Percentiles rank a stretch among this genome's conserved stretches.
These are phyloP conservation scores for Bombus terrestris DNA, from an alignment of 1,140 invertebrate genomes.

Conservation along the genomic window DNA sequence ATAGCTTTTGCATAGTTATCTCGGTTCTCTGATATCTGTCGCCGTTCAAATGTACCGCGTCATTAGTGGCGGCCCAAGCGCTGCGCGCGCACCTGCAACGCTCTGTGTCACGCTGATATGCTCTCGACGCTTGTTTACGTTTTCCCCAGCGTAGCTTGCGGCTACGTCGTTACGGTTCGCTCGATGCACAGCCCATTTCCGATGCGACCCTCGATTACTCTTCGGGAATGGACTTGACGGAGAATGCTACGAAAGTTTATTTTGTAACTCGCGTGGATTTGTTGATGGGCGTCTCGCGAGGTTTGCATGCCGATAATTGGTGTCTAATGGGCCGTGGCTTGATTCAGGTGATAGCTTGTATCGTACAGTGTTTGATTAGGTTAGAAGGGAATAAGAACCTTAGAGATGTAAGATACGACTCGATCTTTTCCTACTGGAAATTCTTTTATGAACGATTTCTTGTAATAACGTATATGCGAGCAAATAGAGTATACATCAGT, in stretches of 20 bases:
- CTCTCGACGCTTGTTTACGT: slow-evolving; percentile 32
- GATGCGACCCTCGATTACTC: slow-evolving; percentile 3
- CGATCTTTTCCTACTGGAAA: no score
- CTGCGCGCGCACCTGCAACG: neutral
- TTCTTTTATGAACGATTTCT: no score
- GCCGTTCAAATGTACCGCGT: slow-evolving; percentile 55
- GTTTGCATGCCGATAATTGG: no score
- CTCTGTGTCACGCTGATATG: slow-evolving; percentile 4
- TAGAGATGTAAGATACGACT: no score
- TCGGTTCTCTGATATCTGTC: slow-evolving; percentile 50
- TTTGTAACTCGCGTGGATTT: neutral
- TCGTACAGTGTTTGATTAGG: no score
- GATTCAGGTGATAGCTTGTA: no score
- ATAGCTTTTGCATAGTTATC: slow-evolving; percentile 46
- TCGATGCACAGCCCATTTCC: slow-evolving; percentile 22
- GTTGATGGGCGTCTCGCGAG: no score
- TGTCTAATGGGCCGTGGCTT: no score
- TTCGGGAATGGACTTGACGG: no score
- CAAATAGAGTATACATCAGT: no score
- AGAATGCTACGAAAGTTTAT: neutral
- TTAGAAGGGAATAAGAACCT: no score
- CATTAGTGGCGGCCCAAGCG: slow-evolving; percentile 43
- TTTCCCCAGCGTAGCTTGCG: slow-evolving; percentile 3
- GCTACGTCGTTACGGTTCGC: slow-evolving; percentile 21
- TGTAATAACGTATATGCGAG: no score